Evolutionary conservation across 2,113 vertebrate genomes (phyloP).

Genomic region (Tragulus kanchil): DNA sequence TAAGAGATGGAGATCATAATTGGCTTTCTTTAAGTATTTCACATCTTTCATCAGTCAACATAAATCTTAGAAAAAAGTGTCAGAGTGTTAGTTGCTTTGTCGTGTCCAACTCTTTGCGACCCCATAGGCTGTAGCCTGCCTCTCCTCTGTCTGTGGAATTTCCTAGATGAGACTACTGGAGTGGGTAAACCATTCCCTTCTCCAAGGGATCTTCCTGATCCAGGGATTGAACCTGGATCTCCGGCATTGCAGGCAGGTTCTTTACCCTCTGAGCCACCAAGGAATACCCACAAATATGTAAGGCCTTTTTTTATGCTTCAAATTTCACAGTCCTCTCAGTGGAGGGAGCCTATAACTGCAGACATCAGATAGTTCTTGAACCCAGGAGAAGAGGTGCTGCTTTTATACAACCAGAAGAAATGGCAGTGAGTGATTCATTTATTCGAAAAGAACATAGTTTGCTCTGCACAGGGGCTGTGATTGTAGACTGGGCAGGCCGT

Average conservation of each 20-base stretch:
- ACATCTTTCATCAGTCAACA: not conserved
- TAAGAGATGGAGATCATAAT: not conserved
- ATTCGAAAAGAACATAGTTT: not conserved
- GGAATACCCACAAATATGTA: not conserved
- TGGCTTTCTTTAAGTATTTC: not conserved
- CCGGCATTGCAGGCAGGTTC: not conserved
- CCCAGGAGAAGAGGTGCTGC: not conserved
- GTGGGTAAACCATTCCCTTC: not conserved
- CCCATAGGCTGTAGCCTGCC: not conserved
- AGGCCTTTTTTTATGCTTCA: not conserved
- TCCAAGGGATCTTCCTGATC: not conserved
- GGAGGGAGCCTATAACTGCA: not conserved
- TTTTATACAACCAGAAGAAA: conserved; percentile 4
- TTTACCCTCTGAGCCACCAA: not conserved
- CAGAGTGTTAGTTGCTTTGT: not conserved
- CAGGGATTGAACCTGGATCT: not conserved
- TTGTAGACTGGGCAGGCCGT: not conserved
- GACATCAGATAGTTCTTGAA: not conserved
- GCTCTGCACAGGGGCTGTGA: fast-evolving
- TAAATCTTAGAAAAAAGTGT: not conserved
- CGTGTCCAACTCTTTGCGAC: not conserved
- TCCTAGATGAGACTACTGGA: not conserved
- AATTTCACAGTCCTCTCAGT: not conserved
- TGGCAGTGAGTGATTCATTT: not conserved
- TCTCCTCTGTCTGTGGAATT: not conserved